phyloP scores from a whole-genome alignment of 2,797 vertebrate genomes.

The Crenuchus spilurus region DNA sequence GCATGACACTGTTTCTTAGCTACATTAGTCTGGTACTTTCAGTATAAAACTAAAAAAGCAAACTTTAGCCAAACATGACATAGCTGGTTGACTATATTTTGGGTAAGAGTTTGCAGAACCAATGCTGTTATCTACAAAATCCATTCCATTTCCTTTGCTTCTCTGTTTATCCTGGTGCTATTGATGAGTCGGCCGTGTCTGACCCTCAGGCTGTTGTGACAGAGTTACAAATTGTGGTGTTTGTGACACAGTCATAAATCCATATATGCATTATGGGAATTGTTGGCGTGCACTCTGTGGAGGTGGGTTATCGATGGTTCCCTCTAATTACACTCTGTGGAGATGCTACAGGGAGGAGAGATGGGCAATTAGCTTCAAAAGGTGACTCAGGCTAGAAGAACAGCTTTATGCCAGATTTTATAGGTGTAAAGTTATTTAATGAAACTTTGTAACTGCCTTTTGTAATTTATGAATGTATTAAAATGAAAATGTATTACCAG shows the following conservation, averaged over 20 bases:
- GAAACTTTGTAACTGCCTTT: too few species aligned
- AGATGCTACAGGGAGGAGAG: not conserved
- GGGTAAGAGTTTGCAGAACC: too few species aligned
- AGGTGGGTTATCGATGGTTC: not conserved
- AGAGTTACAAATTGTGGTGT: not conserved
- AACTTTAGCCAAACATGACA: too few species aligned
- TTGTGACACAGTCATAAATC: not conserved
- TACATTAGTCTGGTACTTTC: too few species aligned
- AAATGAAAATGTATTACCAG: too few species aligned
- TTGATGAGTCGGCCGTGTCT: not conserved
- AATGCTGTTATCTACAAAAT: too few species aligned
- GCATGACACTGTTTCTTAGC: too few species aligned
- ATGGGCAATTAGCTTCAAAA: not conserved
- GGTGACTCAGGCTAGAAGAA: not conserved
- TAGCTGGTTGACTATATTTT: too few species aligned
- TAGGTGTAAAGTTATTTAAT: not conserved
- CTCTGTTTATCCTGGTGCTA: not conserved
- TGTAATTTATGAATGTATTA: too few species aligned
- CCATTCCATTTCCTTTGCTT: not conserved
- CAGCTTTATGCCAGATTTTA: not conserved
- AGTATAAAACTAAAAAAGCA: too few species aligned
- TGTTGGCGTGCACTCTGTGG: not conserved
- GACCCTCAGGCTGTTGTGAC: not conserved
- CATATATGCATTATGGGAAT: not conserved
- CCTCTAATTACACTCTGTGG: not conserved